Conservation (phyloP, 2,113 vertebrate species). For the Furnarius figulus region DNA sequence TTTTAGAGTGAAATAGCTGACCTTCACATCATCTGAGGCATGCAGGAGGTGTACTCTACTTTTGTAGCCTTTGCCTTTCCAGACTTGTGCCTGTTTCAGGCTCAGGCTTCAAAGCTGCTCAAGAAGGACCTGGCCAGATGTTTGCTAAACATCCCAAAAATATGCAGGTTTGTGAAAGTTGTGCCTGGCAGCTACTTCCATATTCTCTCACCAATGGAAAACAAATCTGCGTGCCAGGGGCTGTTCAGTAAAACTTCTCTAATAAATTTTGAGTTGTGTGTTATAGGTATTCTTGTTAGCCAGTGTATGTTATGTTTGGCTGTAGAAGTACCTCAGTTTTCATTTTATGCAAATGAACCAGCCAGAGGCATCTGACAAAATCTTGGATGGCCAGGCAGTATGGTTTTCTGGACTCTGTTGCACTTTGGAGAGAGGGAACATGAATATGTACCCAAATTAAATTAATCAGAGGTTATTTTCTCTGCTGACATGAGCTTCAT, state of each 20-base stretch:
- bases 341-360: slow-evolving; percentile 64
- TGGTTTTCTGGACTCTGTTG: background rate
- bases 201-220: slow-evolving; percentile 59
- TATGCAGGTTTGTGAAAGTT: slow-evolving; percentile 50
- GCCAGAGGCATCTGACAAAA: slow-evolving; percentile 25
- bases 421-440: background rate
- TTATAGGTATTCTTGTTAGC: slow-evolving; percentile 51
- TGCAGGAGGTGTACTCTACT: background rate
- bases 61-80: background rate
- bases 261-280: slow-evolving; percentile 64
- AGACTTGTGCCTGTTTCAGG: background rate
- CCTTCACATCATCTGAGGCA: background rate
- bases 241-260: slow-evolving; percentile 54
- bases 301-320: slow-evolving; percentile 65
- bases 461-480: background rate
- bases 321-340: slow-evolving; percentile 35
- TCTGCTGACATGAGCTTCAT: background rate
- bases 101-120: slow-evolving; percentile 34
- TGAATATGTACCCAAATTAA: background rate
- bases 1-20: background rate
- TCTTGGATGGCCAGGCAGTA: background rate
- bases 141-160: slow-evolving; percentile 49
- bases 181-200: slow-evolving; percentile 49
- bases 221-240: slow-evolving; percentile 52
- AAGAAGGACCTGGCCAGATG: slow-evolving; percentile 4